Conservation (phyloP, 2,797 vertebrate species). For the Falco naumanni region DNA sequence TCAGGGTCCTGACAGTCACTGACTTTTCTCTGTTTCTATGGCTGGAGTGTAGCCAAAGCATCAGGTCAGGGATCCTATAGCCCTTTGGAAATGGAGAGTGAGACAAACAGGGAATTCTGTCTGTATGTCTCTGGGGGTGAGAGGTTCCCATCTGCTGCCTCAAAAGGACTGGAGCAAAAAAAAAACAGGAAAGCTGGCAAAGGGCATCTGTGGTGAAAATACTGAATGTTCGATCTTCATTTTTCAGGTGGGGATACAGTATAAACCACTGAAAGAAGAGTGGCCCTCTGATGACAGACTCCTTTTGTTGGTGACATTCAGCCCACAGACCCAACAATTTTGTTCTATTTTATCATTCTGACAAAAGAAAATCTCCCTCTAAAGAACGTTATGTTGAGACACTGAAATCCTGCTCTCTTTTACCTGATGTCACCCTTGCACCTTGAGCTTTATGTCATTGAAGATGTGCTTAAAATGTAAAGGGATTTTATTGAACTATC, state of each 20-base stretch:
- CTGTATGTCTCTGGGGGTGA: rapidly evolving
- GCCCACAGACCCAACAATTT: neutral
- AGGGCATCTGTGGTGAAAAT: neutral
- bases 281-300: neutral
- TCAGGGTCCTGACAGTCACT: neutral
- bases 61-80: neutral
- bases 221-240: neutral
- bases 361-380: neutral
- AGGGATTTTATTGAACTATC: neutral
- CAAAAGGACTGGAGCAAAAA: neutral
- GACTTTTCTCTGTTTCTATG: neutral
- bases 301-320: neutral
- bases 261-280: conserved; percentile 1
- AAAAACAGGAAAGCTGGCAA: neutral
- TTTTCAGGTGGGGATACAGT: conserved; percentile 54
- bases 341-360: neutral
- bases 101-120: neutral
- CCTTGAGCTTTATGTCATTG: neutral
- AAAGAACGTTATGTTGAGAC: rapidly evolving
- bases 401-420: neutral
- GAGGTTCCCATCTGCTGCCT: neutral
- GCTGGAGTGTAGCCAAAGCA: neutral
- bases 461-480: neutral
- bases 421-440: neutral
- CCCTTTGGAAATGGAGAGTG: neutral